A percentile compares a stretch with the other conserved stretches of the same genome.
Conservation (phyloP, 2,113 vertebrate species). For the Oncorhynchus nerka region DNA sequence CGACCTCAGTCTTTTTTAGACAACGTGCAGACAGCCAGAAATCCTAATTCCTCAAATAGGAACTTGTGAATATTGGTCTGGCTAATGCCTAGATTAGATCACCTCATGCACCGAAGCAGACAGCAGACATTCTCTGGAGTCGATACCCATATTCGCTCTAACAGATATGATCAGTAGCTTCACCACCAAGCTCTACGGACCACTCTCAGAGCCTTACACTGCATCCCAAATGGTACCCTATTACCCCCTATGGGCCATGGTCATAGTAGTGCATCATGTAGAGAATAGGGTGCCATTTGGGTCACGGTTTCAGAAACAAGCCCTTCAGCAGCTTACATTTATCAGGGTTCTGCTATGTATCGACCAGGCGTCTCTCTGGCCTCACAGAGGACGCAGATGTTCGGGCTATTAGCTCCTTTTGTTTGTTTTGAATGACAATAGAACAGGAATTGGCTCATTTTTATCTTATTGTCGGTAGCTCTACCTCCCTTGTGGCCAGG, state of each 20-base stretch:
- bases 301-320: conserved; percentile 56
- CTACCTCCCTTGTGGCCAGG: conserved; percentile 75
- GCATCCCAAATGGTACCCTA: too few species aligned
- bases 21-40: background rate
- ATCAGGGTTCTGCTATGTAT: conserved; percentile 69
- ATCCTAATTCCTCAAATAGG: background rate
- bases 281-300: too few species aligned
- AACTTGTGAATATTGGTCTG: background rate
- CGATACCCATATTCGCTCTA: conserved; percentile 65
- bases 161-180: conserved; percentile 77
- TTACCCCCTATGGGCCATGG: too few species aligned
- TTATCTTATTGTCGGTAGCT: conserved; percentile 84
- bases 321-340: conserved; percentile 65
- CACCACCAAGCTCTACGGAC: conserved; percentile 70
- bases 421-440: conserved; percentile 83
- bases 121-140: conserved; percentile 31
- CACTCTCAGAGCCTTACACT: conserved; percentile 65
- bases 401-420: conserved; percentile 79
- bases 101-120: background rate
- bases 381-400: conserved; percentile 74
- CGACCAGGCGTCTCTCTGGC: conserved; percentile 73
- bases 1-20: background rate
- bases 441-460: conserved; percentile 80
- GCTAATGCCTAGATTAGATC: conserved; percentile 4
- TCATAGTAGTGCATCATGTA: too few species aligned